These are phyloP conservation scores for Psittacula cyanocephala DNA, from an alignment of 2,113 vertebrate species.

Conservation along the genomic window DNA sequence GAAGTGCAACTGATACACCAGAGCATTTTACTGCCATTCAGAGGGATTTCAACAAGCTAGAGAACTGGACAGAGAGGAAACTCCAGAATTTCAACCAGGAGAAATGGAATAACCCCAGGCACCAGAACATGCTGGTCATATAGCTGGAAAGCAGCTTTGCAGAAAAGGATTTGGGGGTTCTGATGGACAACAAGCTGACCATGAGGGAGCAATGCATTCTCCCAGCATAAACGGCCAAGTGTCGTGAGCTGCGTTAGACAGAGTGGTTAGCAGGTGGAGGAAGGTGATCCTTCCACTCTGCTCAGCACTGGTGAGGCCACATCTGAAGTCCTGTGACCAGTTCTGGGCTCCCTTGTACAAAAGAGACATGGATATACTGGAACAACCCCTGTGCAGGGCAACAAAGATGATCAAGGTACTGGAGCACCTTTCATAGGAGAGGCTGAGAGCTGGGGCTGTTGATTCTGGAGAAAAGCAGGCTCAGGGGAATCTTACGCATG, in stretches of 20 bases:
- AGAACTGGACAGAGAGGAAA: not conserved
- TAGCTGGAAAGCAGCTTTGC: not conserved
- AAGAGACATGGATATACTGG: not conserved
- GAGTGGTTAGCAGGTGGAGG: not conserved
- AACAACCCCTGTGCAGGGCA: not conserved
- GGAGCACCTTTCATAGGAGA: not conserved
- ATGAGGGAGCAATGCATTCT: not conserved
- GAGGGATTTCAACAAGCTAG: not conserved
- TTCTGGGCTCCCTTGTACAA: not conserved
- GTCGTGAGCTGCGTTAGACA: not conserved
- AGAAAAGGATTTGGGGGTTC: not conserved
- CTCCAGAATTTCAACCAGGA: not conserved
- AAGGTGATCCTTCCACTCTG: not conserved
- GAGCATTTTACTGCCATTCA: not conserved
- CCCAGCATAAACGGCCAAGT: not conserved
- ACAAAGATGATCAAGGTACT: not conserved
- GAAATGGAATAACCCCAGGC: not conserved
- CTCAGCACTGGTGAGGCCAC: not conserved
- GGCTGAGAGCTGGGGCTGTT: not conserved
- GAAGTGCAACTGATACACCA: not conserved
- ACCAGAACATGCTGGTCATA: not conserved
- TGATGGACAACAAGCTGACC: not conserved
- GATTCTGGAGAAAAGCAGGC: not conserved
- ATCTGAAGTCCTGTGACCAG: not conserved
- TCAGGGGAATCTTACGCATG: not conserved